Evolutionary conservation across 1,140 invertebrate species (phyloP).

Genomic region (Drosophila funebris): DNA sequence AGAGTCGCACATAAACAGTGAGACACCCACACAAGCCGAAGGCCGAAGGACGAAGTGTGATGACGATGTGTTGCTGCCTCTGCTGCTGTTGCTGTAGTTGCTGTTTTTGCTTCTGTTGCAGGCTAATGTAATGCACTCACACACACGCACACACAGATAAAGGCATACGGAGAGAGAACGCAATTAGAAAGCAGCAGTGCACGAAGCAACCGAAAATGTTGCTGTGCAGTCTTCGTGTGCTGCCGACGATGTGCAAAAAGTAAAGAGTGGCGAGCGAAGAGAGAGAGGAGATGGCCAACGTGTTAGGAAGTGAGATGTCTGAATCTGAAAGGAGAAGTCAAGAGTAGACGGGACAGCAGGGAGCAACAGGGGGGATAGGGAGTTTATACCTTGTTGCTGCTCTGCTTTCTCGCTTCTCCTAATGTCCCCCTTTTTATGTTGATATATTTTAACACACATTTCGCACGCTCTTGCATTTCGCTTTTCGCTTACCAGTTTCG

Average conservation of each 20-base stretch:
- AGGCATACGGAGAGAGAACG: conserved; percentile 53
- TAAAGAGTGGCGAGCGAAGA: conserved; percentile 4
- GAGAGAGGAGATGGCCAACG: not conserved
- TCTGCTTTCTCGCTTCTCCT: conserved; percentile 23
- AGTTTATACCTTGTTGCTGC: not conserved
- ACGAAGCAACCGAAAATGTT: conserved; percentile 67
- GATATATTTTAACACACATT: conserved; percentile 18
- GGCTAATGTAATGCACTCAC: conserved; percentile 74
- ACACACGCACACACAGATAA: conserved; percentile 3
- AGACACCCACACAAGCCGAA: conserved; percentile 13
- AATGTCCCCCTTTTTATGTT: conserved; percentile 9
- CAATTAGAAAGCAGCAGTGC: conserved; percentile 73
- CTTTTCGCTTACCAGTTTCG: conserved; percentile 67
- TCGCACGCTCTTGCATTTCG: conserved; percentile 15
- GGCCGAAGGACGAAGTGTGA: conserved; percentile 39
- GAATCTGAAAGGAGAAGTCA: conserved; percentile 17
- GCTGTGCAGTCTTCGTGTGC: conserved; percentile 59
- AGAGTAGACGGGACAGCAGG: not conserved
- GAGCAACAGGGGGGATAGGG: not conserved
- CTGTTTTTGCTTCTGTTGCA: conserved; percentile 46
- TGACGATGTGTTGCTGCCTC: conserved; percentile 47
- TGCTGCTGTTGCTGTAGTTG: conserved; percentile 38
- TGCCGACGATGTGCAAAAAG: conserved; percentile 17
- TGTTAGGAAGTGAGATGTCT: conserved; percentile 23
- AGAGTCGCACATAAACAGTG: conserved; percentile 17